These are phyloP conservation scores for Erpetoichthys calabaricus DNA, from an alignment of 2,797 vertebrate genomes.

Conservation along the genomic window DNA sequence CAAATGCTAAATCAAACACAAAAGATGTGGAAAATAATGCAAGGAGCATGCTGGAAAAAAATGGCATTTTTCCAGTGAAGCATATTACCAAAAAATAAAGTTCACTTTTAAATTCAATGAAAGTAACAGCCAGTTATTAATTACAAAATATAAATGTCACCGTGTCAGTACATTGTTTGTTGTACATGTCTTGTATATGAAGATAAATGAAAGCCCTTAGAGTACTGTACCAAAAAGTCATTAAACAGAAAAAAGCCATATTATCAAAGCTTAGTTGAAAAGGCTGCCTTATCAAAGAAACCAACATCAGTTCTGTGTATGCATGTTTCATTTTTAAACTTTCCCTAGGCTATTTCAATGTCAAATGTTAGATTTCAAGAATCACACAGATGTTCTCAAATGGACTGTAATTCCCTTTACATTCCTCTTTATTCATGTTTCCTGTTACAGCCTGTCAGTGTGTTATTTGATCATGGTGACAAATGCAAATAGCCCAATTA, in stretches of 20 bases:
- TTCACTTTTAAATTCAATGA: background rate
- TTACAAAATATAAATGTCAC: background rate
- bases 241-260: background rate
- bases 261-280: constrained; percentile 3
- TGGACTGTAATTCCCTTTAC: constrained; percentile 11
- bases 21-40: no score
- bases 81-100: no score
- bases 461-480: constrained; percentile 12
- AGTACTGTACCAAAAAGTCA: background rate
- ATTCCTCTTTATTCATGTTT: constrained; percentile 11
- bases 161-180: background rate
- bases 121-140: background rate
- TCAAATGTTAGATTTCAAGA: constrained; percentile 10
- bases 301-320: constrained; percentile 3
- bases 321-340: constrained; percentile 5
- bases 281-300: constrained; percentile 4
- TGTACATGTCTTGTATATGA: background rate
- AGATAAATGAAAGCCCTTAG: constrained; percentile 1
- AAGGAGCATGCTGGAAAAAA: no score
- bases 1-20: no score
- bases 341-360: constrained; percentile 9
- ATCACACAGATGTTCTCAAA: constrained; percentile 9
- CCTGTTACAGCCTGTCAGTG: constrained; percentile 9
- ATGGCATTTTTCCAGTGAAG: no score
- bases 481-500: constrained; percentile 13